phyloP scores from a whole-genome alignment of 2,113 vertebrate genomes.

The Lagenorhynchus albirostris region DNA sequence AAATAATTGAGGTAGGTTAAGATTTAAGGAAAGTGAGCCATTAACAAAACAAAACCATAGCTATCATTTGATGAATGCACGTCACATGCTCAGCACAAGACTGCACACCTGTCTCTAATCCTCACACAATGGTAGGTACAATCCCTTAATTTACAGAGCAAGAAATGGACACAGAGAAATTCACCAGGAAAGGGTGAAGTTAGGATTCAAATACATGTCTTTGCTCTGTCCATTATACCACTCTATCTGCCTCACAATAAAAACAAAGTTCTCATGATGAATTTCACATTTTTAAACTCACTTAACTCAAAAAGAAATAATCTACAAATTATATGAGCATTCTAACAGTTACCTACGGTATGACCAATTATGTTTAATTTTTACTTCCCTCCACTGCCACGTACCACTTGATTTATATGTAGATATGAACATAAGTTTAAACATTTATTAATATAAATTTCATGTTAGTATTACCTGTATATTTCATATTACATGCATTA shows the following conservation, averaged over 20 bases:
- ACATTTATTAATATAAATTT: not conserved
- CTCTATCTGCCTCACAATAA: not conserved
- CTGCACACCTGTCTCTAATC: not conserved
- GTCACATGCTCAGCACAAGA: not conserved
- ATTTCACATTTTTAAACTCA: constrained; percentile 32
- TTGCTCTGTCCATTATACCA: not conserved
- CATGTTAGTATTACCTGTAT: not conserved
- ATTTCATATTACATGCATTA: not conserved
- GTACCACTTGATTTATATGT: not conserved
- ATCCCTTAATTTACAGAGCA: not conserved
- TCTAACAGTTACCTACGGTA: not conserved
- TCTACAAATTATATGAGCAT: not conserved
- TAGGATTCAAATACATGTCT: not conserved
- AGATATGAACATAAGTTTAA: constrained; percentile 1
- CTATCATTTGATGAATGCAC: not conserved
- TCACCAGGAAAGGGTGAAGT: not conserved
- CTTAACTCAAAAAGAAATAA: not conserved
- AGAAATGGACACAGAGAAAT: not conserved
- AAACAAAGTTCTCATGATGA: not conserved
- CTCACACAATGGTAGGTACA: not conserved
- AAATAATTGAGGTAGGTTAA: not conserved
- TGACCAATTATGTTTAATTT: not conserved
- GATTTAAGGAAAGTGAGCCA: not conserved
- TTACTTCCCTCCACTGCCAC: not conserved
- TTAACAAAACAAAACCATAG: not conserved